Evolutionary conservation across 2,888 invertebrate species (phyloP).

Genomic region (Thymelicus sylvestris): DNA sequence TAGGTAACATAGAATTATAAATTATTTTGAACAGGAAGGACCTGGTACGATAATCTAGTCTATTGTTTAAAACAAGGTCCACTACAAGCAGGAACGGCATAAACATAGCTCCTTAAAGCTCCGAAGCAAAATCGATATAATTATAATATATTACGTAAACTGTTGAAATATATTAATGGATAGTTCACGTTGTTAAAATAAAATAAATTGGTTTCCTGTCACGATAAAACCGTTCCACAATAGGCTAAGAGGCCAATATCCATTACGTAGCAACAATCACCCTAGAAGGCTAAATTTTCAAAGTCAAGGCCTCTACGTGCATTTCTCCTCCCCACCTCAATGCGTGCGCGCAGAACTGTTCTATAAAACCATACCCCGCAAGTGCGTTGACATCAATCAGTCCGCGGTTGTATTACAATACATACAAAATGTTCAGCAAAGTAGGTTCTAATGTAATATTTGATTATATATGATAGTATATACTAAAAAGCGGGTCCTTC

Average conservation of each 20-base stretch:
- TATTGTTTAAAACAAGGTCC: too few species aligned
- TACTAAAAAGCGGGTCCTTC: too few species aligned
- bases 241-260: not conserved
- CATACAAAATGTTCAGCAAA: conserved; percentile 68
- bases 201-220: conserved; percentile 5
- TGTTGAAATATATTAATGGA: not conserved
- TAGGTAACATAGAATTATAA: too few species aligned
- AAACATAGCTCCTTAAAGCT: not conserved
- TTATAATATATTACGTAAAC: too few species aligned
- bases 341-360: conserved; percentile 39
- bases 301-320: conserved; percentile 18
- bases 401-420: conserved; percentile 59
- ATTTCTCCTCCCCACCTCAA: conserved; percentile 27
- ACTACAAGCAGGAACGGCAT: too few species aligned
- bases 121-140: not conserved
- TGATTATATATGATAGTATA: too few species aligned
- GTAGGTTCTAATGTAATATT: conserved; percentile 51
- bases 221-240: not conserved
- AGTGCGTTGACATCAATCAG: conserved; percentile 65
- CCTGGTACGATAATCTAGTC: too few species aligned
- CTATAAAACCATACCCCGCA: conserved; percentile 68
- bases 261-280: not conserved
- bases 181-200: conserved; percentile 1
- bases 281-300: conserved; percentile 21
- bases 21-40: too few species aligned